Base-by-base conservation (phyloP, 2,888 invertebrate species). In the Drosophila affinis region DNA sequence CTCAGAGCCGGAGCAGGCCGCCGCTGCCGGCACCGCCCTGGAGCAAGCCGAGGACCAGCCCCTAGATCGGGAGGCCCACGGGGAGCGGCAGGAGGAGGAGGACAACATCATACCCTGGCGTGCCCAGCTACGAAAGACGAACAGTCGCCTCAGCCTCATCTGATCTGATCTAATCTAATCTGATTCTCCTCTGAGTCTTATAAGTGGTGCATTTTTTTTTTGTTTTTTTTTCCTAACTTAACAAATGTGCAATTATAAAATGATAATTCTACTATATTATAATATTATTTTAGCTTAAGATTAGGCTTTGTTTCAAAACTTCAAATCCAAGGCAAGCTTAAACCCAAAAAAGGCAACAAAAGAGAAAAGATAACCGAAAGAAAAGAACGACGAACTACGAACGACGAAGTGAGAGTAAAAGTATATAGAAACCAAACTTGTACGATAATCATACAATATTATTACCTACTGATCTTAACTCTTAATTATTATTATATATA, bases 51-150 rank as follows among this genome's bases (percentile, higher is more conserved):
- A 2, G 39, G 39, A 39, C n/a, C 39, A 39, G 39, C 39, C 39
- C 14, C 14, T n/a, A 39, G 39, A 39, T 14, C 14, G 39, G 9
- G 74, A 77, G 6, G 29, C 29, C 7, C 62, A 67, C 27, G 63
- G 47, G 39, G 24, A 54, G 1, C 39, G 32, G 18, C 93, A 93
- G 24, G 93, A 93, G 65, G 94, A 94, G 47, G 95, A 93, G 65
- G 93, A 94, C 39, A 95, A 95, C 87, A 96, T 97, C 59, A 97
- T 97, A 72, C 97, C 97, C 1, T 97, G 97, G 97, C 94, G 97
- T 87, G 97, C 97, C 34, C 97, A 97, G 89, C 93, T 97, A 54
- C 94, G 97, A 90, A 97, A 97, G 92, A 97, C 97, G 17, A 97
- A 97, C 92, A 97, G 97, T 93, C 97, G 96, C 91, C 94, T 97